Base-by-base conservation (phyloP, 2,113 vertebrate genomes). In the Todiramphus saurophagus region DNA sequence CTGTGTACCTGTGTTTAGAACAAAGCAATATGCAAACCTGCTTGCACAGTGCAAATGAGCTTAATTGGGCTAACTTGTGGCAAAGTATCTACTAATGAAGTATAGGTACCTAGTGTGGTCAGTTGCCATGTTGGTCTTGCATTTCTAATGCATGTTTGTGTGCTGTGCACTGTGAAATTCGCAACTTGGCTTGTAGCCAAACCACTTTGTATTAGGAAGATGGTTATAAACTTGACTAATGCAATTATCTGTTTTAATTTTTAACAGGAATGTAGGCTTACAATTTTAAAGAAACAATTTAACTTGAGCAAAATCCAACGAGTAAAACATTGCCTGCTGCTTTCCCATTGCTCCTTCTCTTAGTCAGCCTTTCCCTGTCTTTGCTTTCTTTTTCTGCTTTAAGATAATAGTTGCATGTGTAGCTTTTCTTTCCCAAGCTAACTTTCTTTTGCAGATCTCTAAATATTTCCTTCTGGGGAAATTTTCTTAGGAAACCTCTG, bases 361-460 rank as follows among this genome's bases (percentile, higher is more conserved):
- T 75, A 66, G 68, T 75, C 76, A 59, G 55, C 46, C 77, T 88
- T 91, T 67, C 81, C 44, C 67, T 58, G 28, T 51, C 84, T 85
- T 93, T 87, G 80, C 76, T 83, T 85, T 35, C 62, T 67, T 92
- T 87, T 96, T 92, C 93, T 90, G 20, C 73, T n/a, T 35, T 94
- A 41, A 37, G 24, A 1, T 80, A 53, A 13, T 16, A 53, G 37
- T 66, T 88, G 93, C 90, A 91, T 58, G 60, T 75, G 44, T 79
- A 63, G 55, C 77, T 92, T 67, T 96, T 84, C 83, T 89, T 95
- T 80, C 72, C 79, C 73, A 20, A 90, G 30, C 82, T 86, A 48
- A 82, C 50, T 89, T 87, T 74, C 33, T 93, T 67, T 58, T 84
- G 51, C 41, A 73, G 30, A 27, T 73, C 17, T 72, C 72, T 80